Conservation (phyloP, 2,888 invertebrate genomes). For the Metalampra italica region DNA sequence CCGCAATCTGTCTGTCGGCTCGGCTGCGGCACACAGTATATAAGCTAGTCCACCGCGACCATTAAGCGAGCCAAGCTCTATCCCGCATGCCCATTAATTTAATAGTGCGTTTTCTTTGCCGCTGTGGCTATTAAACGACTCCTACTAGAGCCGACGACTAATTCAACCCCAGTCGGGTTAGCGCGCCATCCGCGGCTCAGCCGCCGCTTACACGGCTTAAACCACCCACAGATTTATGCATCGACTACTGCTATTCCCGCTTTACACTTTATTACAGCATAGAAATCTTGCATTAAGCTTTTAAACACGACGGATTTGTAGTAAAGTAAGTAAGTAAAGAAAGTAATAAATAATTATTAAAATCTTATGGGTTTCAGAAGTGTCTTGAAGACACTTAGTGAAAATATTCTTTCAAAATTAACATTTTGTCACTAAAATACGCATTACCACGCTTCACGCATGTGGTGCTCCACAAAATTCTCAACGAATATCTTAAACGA, state of each 20-base stretch:
- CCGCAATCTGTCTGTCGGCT: constrained; percentile 37
- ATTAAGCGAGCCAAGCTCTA: constrained; percentile 30
- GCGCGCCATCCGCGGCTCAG: constrained; percentile 18
- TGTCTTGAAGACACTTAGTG: too few relatives aligned
- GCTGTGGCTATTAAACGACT: constrained; percentile 47
- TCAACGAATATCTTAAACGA: too few relatives aligned
- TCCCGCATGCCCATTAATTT: constrained; percentile 57
- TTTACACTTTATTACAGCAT: constrained; percentile 14
- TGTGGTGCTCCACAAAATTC: too few relatives aligned
- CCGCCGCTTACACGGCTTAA: constrained; percentile 41
- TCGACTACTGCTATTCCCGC: constrained; percentile 26
- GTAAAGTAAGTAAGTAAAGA: too few relatives aligned
- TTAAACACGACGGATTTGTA: too few relatives aligned
- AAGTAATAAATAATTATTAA: too few relatives aligned
- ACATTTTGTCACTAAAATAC: too few relatives aligned
- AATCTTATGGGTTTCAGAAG: too few relatives aligned
- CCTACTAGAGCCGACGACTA: constrained; percentile 34
- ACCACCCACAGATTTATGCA: constrained; percentile 46
- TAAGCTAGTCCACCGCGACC: constrained; percentile 24
- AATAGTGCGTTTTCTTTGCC: constrained; percentile 61
- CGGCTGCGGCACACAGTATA: constrained; percentile 19
- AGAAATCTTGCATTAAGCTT: constrained; percentile 15
- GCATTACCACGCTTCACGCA: too few relatives aligned
- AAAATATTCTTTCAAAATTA: too few relatives aligned
- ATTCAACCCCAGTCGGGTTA: constrained; percentile 36